Conservation (phyloP, 2,888 invertebrate genomes). For the Rhingia rostrata region DNA sequence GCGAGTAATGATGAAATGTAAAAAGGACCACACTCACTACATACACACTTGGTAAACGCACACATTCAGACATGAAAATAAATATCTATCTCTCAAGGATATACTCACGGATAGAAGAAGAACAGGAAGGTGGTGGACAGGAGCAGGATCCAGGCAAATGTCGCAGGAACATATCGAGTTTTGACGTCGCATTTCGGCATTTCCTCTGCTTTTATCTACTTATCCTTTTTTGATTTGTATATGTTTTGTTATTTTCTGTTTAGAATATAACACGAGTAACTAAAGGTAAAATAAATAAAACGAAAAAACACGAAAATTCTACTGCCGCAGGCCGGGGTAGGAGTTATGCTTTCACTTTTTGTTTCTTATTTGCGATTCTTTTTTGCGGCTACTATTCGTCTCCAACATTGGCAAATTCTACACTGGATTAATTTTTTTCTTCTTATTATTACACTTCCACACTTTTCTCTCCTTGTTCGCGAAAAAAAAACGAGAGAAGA, state of each 20-base stretch:
- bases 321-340: slow-evolving; percentile 17
- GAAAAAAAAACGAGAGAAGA: slow-evolving; percentile 54
- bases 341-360: slow-evolving; percentile 64
- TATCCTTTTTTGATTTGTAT: slow-evolving; percentile 52
- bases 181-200: slow-evolving; percentile 99
- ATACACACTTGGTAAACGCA: slow-evolving; percentile 16
- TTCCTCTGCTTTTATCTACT: slow-evolving; percentile 75
- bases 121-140: slow-evolving; percentile 96
- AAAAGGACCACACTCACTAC: neutral
- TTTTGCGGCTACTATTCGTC: slow-evolving; percentile 19
- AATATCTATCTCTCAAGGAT: slow-evolving; percentile 53
- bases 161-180: slow-evolving; percentile 98
- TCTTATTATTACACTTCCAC: slow-evolving; percentile 18
- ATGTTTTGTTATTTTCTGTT: slow-evolving; percentile 43
- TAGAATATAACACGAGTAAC: slow-evolving; percentile 23
- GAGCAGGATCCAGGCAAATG: slow-evolving; percentile 98
- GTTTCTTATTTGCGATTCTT: slow-evolving; percentile 39
- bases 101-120: slow-evolving; percentile 98
- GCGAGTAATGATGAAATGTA: too few species aligned
- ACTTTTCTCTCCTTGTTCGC: slow-evolving; percentile 58
- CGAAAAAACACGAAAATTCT: slow-evolving; percentile 1
- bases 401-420: slow-evolving; percentile 56
- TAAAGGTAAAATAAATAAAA: neutral
- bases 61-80: slow-evolving; percentile 10
- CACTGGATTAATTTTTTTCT: slow-evolving; percentile 50